These are phyloP conservation scores for Acropternis orthonyx DNA, from an alignment of 2,797 vertebrate species.

Conservation along the genomic window DNA sequence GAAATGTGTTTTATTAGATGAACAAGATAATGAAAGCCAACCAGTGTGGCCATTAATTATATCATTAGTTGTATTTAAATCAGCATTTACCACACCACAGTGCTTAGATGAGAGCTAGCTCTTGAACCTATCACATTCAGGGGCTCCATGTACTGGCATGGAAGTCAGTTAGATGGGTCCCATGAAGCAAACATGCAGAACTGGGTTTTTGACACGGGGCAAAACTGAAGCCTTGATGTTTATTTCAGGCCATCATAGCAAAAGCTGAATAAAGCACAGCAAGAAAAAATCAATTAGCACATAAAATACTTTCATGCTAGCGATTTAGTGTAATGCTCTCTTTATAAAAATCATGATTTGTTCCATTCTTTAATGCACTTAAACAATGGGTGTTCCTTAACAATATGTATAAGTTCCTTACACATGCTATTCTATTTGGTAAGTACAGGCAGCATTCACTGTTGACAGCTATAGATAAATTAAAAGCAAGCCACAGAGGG, in stretches of 20 bases:
- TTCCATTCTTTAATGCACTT: not conserved
- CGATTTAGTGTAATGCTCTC: not conserved
- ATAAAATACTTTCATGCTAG: not conserved
- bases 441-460: not conserved
- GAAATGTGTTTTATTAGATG: slow-evolving; percentile 4
- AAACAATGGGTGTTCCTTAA: slow-evolving; percentile 33
- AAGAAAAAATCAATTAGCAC: slow-evolving; percentile 2
- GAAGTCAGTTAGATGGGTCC: not conserved
- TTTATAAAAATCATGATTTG: not conserved
- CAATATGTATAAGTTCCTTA: not conserved
- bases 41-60: not conserved
- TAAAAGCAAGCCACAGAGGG: slow-evolving; percentile 31
- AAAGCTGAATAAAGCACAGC: not conserved
- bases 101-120: not conserved
- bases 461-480: slow-evolving; percentile 7
- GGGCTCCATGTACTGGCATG: not conserved
- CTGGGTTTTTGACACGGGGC: not conserved
- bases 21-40: slow-evolving; percentile 18
- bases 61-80: not conserved
- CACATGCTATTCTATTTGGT: not conserved
- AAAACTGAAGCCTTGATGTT: not conserved
- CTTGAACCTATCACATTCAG: not conserved
- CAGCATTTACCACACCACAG: not conserved
- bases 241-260: not conserved
- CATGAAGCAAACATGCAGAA: not conserved